Evolutionary conservation across 2,797 vertebrate genomes (phyloP).

Genomic region (Cyprinodon diabolis): DNA sequence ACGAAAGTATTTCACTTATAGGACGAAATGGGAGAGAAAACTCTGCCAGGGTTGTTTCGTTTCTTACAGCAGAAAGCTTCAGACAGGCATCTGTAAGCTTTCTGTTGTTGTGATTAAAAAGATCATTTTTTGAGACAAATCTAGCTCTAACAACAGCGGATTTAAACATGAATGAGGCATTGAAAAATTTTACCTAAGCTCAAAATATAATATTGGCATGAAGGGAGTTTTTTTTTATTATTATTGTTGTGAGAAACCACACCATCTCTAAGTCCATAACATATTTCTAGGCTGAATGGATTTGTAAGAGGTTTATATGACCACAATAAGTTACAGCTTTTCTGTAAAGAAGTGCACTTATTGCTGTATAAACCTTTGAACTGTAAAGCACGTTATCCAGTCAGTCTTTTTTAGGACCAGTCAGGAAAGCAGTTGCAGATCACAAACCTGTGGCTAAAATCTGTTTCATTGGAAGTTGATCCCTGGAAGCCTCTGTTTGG

Average conservation of each 20-base stretch:
- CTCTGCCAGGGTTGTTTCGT: constrained; percentile 25
- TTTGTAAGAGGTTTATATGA: not conserved
- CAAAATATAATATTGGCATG: constrained; percentile 9
- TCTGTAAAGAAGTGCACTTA: not conserved
- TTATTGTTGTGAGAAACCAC: constrained; percentile 1
- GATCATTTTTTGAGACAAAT: constrained; percentile 22
- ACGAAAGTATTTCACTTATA: constrained; percentile 30
- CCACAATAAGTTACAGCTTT: not conserved
- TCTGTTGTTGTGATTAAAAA: constrained; percentile 25
- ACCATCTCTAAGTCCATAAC: not conserved
- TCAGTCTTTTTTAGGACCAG: not conserved
- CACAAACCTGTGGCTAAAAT: not conserved
- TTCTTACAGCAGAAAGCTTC: too few species aligned
- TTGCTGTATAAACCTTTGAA: not conserved
- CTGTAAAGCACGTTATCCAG: not conserved
- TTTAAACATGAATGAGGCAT: constrained; percentile 36
- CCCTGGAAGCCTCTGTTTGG: not conserved
- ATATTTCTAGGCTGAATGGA: not conserved
- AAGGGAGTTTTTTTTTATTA: constrained; percentile 12
- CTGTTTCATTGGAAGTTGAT: not conserved
- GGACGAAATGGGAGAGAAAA: constrained; percentile 12
- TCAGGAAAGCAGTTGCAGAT: not conserved
- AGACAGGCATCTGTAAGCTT: constrained; percentile 12
- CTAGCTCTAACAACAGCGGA: constrained; percentile 15
- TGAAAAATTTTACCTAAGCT: constrained; percentile 13